phyloP scores from a whole-genome alignment of 2,888 invertebrate genomes.

The Anticlea derivata region DNA sequence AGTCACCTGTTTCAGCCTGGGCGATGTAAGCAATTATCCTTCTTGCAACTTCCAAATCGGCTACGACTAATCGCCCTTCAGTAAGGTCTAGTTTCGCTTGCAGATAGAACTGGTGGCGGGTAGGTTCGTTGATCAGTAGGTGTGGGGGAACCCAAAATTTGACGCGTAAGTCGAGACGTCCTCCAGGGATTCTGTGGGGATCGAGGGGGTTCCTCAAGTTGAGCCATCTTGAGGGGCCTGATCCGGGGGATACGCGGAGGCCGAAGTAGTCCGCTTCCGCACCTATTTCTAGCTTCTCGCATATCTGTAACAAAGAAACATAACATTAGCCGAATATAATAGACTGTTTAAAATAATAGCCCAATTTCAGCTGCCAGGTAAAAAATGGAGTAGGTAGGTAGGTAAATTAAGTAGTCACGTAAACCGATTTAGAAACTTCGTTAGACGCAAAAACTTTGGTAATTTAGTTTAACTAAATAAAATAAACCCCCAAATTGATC shows the following conservation, averaged over 20 bases:
- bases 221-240: constrained; percentile 92
- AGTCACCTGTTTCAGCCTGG: constrained; percentile 89
- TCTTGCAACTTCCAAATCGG: constrained; percentile 87
- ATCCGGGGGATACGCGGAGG: constrained; percentile 84
- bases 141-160: constrained; percentile 97
- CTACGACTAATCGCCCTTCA: constrained; percentile 88
- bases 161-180: constrained; percentile 89
- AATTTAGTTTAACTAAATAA: not conserved
- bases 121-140: constrained; percentile 92
- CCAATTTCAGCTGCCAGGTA: not conserved
- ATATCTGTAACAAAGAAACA: constrained; percentile 86
- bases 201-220: constrained; percentile 93
- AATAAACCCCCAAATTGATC: constrained; percentile 2
- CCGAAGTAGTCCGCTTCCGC: constrained; percentile 96
- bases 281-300: constrained; percentile 91
- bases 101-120: constrained; percentile 93
- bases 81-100: constrained; percentile 91
- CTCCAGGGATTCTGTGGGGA: constrained; percentile 87
- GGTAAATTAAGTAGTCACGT: not conserved
- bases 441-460: not conserved
- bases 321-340: not conserved
- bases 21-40: constrained; percentile 90
- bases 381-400: not conserved
- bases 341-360: not conserved
- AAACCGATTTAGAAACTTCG: not conserved